Evolutionary conservation across 2,113 vertebrate genomes (phyloP), one percentile per base, ranked within the genome.

Genomic region (Phoxinus phoxinus): DNA sequence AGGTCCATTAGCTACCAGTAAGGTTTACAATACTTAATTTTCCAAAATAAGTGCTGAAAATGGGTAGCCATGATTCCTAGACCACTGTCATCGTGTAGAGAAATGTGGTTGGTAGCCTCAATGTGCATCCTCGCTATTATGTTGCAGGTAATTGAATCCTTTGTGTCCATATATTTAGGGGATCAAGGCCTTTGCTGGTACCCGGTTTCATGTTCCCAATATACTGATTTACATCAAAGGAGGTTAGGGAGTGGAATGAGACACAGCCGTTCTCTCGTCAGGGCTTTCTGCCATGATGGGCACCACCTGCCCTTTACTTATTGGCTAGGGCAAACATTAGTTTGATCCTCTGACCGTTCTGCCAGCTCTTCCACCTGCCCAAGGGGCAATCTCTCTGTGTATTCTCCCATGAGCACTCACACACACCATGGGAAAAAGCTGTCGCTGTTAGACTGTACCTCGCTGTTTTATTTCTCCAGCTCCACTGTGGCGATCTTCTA

Each of bases 371-470:
- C 19, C 27, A 77, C 19, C 30, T 56, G 9, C 19, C 75, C 46
- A 30, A 4, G 46, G 46, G 73, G 30, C 15, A 48, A 11, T 75
- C n/a, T 77, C 19, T 71, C 32, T 23, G 9, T 71, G 19, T 23
- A 23, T 71, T 71, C 37, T n/a, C 67, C 67, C 67, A 23, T 37
- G 67, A 41, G 35, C 35, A 71, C 67, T 69, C 19, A 41, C 67
- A 71, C 9, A 41, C 67, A 71, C 35, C 67, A 71, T 71, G 32
- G 67, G 65, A 37, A 71, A 71, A 71, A 71, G 19, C 32, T 41
- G 19, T 35, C 1, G 1, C 17, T 19, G 65, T 56, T 56, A 56
- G 53, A 56, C 65, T 71, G 21, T 71, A 37, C 32, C 32, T 37
- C 67, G 1, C 53, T 19, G 17, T 53, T 48, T 53, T 53, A 53